Evolutionary conservation across 2,113 vertebrate species (phyloP), one percentile per base, ranked within the genome.

Genomic region (Sapajus apella): DNA sequence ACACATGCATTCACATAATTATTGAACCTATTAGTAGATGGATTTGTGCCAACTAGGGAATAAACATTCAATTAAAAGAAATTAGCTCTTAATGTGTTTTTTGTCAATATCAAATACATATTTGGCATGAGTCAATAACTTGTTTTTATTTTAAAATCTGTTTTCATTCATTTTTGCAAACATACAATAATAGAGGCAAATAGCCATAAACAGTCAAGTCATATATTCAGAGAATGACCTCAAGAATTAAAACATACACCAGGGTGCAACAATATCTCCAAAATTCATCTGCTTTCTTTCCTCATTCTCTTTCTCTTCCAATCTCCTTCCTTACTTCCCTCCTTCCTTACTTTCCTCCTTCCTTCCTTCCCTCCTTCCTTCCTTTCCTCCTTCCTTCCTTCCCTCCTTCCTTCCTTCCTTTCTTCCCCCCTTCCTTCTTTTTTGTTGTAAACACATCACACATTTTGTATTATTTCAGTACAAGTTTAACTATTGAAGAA

Each of bases 41-140:
- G 68, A 87, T 80, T 32, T 96, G 35, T 97, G 90, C 88, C 94
- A 97, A 97, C 58, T 35, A 64, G 13, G 55, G 56, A 94, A 96
- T 94, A 92, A 88, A 91, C 85, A 89, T 90, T 96, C 76, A 91
- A 70, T 91, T 91, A 92, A 98, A 97, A 95, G 27, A 94, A 96
- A 93, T 94, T 89, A 91, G n/a, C 52, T 86, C 11, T 90, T 90
- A 95, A 94, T 95, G 37, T 87, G 73, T 81, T 96, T 94, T 80
- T 73, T 96, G 91, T 18, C 40, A 96, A 45, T 83, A 95, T 56
- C 75, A 94, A 93, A 95, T 45, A 85, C 40, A 61, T 87, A 40
- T 86, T 94, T 94, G 70, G 32, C 47, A 88, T 43, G 47, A 96
- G 4, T 9, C 13, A 87, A 52, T 92, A 43, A 75, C 37, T 43